phyloP scores from a whole-genome alignment of 2,888 invertebrate genomes.

The Horisme vitalbata region DNA sequence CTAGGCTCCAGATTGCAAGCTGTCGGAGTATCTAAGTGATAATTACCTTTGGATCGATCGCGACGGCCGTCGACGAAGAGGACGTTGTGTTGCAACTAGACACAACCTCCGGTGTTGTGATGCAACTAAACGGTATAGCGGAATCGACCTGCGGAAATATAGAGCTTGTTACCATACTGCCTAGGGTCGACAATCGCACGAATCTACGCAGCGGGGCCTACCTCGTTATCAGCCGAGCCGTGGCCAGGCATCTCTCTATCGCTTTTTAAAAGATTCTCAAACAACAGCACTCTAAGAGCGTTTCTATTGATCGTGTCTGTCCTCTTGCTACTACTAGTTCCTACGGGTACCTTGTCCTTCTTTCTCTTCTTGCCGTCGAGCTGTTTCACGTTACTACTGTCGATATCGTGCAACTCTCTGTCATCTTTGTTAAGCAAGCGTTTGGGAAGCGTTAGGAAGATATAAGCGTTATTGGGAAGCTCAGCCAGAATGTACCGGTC shows the following conservation, averaged over 20 bases:
- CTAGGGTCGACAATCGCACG: conserved; percentile 16
- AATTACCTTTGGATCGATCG: conserved; percentile 72
- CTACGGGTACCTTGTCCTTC: conserved; percentile 42
- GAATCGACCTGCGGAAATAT: conserved; percentile 70
- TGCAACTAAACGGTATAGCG: conserved; percentile 79
- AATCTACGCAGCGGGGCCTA: conserved; percentile 44
- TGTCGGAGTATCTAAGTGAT: no score
- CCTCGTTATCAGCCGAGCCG: conserved; percentile 50
- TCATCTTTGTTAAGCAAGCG: conserved; percentile 41
- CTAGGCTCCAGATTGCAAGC: conserved; percentile 3
- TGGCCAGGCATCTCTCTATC: conserved; percentile 46
- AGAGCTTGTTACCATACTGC: conserved; percentile 31
- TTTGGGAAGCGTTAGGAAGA: conserved; percentile 63
- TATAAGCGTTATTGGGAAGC: conserved; percentile 60
- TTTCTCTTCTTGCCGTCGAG: conserved; percentile 42
- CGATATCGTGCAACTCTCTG: conserved; percentile 37
- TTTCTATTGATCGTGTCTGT: conserved; percentile 53
- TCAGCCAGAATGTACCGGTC: conserved; percentile 46
- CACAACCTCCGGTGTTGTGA: conserved; percentile 78
- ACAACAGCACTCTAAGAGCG: conserved; percentile 59
- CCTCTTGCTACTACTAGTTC: conserved; percentile 42
- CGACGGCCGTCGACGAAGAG: conserved; percentile 56
- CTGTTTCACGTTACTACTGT: conserved; percentile 35
- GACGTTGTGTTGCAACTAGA: conserved; percentile 72
- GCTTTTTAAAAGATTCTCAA: conserved; percentile 57